A percentile compares a stretch with the other conserved stretches of the same genome.
phyloP scores from a whole-genome alignment of 1,140 invertebrate genomes.

The Myzus persicae region DNA sequence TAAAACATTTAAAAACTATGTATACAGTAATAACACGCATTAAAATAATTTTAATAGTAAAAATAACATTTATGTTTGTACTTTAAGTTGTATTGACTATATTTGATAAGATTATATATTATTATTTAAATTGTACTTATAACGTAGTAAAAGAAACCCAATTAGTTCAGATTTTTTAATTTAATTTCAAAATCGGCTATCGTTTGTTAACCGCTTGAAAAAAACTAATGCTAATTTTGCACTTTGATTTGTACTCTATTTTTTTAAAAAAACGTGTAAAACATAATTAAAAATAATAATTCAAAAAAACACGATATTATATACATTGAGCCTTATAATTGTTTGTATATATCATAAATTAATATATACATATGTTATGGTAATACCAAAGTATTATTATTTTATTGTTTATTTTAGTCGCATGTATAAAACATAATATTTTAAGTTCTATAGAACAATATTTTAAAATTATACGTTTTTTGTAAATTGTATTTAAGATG shows the following conservation, averaged over 20 bases:
- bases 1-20: conserved; percentile 46
- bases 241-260: conserved; percentile 58
- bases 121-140: conserved; percentile 36
- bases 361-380: background rate
- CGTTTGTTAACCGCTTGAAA: conserved; percentile 31
- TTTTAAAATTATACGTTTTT: background rate
- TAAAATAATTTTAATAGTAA: conserved; percentile 46
- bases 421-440: background rate
- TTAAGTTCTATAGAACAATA: conserved; percentile 1
- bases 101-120: conserved; percentile 39
- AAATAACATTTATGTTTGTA: conserved; percentile 57
- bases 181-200: background rate
- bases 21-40: conserved; percentile 45
- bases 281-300: conserved; percentile 44
- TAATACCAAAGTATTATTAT: conserved; percentile 17
- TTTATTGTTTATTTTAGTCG: background rate
- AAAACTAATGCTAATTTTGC: conserved; percentile 54
- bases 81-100: conserved; percentile 58
- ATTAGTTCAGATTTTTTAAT: background rate
- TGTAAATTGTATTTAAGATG: background rate
- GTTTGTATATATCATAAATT: conserved; percentile 43
- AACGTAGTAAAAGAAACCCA: conserved; percentile 7
- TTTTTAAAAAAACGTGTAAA: conserved; percentile 37
- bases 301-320: conserved; percentile 17
- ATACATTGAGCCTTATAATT: conserved; percentile 52